Percentiles rank a stretch among this genome's conserved stretches.
Evolutionary conservation across 2,113 vertebrate species (phyloP).

Genomic region (Hiodon tergisus): DNA sequence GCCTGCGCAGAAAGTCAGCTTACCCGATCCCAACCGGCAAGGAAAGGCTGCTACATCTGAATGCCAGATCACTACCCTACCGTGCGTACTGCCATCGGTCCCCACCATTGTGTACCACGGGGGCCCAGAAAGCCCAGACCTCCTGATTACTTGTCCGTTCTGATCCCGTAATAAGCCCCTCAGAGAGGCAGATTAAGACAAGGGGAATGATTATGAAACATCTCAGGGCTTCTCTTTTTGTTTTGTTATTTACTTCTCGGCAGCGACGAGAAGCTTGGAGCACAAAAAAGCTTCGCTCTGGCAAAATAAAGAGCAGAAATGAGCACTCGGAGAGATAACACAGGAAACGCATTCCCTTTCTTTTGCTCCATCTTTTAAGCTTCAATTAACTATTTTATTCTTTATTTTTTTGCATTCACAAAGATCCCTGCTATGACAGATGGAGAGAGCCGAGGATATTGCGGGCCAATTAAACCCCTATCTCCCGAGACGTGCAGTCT

Average conservation of each 20-base stretch:
- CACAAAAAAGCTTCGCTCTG: neutral
- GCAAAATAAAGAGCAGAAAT: neutral
- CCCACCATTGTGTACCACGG: constrained; percentile 35
- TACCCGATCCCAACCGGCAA: constrained; percentile 5
- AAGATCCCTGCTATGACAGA: neutral
- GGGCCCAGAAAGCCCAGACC: constrained; percentile 28
- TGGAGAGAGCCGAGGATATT: constrained; percentile 41
- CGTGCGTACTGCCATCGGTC: constrained; percentile 36
- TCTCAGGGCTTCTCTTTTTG: neutral
- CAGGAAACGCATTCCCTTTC: neutral
- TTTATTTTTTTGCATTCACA: neutral
- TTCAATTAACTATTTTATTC: constrained; percentile 3
- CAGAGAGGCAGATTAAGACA: constrained; percentile 9
- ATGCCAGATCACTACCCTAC: constrained; percentile 20
- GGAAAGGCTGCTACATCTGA: neutral
- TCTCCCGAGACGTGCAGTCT: constrained; percentile 52
- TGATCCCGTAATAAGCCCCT: constrained; percentile 31
- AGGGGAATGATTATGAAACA: constrained; percentile 7
- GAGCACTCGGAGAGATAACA: neutral
- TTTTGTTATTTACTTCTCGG: neutral
- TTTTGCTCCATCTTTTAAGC: neutral
- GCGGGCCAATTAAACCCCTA: constrained; percentile 63
- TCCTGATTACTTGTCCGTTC: constrained; percentile 29
- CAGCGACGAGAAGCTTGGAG: neutral
- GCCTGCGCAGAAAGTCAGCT: constrained; percentile 1